Evolutionary conservation across 1,140 invertebrate species (phyloP).

Genomic region (Aphaenogaster rudis): DNA sequence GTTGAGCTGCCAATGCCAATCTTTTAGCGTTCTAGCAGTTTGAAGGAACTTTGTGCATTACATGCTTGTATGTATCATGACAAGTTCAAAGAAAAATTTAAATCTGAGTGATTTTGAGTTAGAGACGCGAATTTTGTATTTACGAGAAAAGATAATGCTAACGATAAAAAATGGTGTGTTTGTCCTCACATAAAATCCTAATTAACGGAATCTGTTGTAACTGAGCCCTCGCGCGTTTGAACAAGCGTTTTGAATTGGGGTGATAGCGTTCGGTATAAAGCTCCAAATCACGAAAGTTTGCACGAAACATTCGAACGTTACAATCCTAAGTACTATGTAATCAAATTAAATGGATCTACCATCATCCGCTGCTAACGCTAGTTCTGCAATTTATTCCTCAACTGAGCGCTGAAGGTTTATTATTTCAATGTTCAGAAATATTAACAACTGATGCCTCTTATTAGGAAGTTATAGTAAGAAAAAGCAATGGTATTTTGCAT

Average conservation of each 20-base stretch:
- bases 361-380: slow-evolving; percentile 8
- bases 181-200: slow-evolving; percentile 3
- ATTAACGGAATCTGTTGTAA: slow-evolving; percentile 46
- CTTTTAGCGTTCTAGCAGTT: neutral
- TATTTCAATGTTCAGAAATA: neutral
- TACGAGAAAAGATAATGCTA: slow-evolving; percentile 19
- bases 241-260: slow-evolving; percentile 11
- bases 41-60: slow-evolving; percentile 26
- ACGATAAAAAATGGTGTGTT: neutral
- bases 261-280: neutral
- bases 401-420: slow-evolving; percentile 18
- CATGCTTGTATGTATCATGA: slow-evolving; percentile 9
- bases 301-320: slow-evolving; percentile 40
- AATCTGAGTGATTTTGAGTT: slow-evolving; percentile 47
- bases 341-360: slow-evolving; percentile 38
- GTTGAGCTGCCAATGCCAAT: neutral
- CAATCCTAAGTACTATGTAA: slow-evolving; percentile 25
- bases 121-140: slow-evolving; percentile 18
- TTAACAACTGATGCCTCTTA: neutral
- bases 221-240: slow-evolving; percentile 17
- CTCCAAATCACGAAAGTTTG: slow-evolving; percentile 39
- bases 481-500: neutral
- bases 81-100: slow-evolving; percentile 62
- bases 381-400: slow-evolving; percentile 28
- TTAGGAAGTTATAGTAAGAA: neutral